Base-by-base conservation (phyloP, 2,113 vertebrate genomes). In the Corythornis cristatus region DNA sequence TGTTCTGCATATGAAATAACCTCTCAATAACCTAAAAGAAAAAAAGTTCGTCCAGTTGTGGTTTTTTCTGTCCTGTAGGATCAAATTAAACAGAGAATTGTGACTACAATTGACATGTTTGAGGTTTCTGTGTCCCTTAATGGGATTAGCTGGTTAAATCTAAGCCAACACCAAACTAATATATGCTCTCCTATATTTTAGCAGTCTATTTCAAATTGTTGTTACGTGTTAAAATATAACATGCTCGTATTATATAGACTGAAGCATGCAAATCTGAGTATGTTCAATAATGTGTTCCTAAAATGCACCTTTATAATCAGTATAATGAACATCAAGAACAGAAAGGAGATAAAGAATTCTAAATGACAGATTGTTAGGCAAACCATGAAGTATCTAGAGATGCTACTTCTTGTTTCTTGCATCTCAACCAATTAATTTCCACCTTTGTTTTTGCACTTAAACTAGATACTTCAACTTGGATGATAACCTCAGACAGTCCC, bases 161-260 rank as follows among this genome's bases (percentile, higher is more conserved):
- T 0, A 0, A 76, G 35, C 26, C 42, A 53, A 43, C 13, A 53
- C 15, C 29, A 22, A 60, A 8, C 14, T 20, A 40, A 0, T 20
- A 31, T 3, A 21, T 19, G 2, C 28, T 66, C 31, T 68, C 29
- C 61, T 51, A 0, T 6, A 56, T 60, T 60, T 85, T 16, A 66
- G 31, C 43, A 85, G 31, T 9, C 50, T 51, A 65, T 48, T 46
- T 75, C 42, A 35, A 81, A 37, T n/a, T 25, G 7, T 15, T 51
- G 67, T 78, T 2, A 8, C 8, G 29, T 37, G 8, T 35, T 75
- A 51, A 78, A 72, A 67, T 13, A 23, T 4, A 78, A 48, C 15
- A 62, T 67, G 8, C 3, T 62, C 25, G 2, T 13, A 45, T 28
- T n/a, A 18, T 4, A 35, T 15, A 21, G 7, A 66, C 14, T 60